These are phyloP conservation scores for Siniperca obscura DNA, from an alignment of 2,797 vertebrate species.

Conservation along the genomic window DNA sequence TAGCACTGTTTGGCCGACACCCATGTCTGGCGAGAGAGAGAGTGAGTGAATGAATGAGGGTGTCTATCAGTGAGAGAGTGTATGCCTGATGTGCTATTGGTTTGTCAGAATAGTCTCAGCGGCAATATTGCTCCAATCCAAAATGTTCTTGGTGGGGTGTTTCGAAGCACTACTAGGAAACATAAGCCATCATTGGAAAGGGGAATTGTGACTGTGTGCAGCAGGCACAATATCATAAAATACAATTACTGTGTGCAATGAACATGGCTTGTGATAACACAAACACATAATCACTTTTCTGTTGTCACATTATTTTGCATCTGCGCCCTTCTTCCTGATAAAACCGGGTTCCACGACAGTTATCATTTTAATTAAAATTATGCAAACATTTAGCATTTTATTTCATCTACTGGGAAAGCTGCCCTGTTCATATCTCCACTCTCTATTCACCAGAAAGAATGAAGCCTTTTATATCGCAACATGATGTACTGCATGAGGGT, in stretches of 20 bases:
- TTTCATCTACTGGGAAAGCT: constrained; percentile 42
- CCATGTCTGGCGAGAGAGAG: constrained; percentile 55
- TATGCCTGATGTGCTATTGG: constrained; percentile 41
- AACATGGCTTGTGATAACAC: constrained; percentile 66
- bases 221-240: constrained; percentile 60
- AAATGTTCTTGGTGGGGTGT: constrained; percentile 73
- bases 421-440: constrained; percentile 32
- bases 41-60: constrained; percentile 31
- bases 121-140: constrained; percentile 68
- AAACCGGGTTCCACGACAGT: constrained; percentile 41
- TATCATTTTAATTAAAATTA: constrained; percentile 75
- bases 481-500: constrained; percentile 30
- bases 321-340: constrained; percentile 43
- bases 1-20: constrained; percentile 76
- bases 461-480: constrained; percentile 39
- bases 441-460: constrained; percentile 47
- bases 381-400: constrained; percentile 59
- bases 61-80: constrained; percentile 45
- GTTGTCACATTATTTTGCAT: constrained; percentile 68
- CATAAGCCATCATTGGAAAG: constrained; percentile 67
- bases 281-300: constrained; percentile 68
- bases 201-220: constrained; percentile 51
- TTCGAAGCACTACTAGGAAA: constrained; percentile 58
- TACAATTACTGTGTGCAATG: constrained; percentile 74
- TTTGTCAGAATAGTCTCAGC: constrained; percentile 65